Conservation (phyloP, 2,797 vertebrate species). For the Leptoclinus maculatus region DNA sequence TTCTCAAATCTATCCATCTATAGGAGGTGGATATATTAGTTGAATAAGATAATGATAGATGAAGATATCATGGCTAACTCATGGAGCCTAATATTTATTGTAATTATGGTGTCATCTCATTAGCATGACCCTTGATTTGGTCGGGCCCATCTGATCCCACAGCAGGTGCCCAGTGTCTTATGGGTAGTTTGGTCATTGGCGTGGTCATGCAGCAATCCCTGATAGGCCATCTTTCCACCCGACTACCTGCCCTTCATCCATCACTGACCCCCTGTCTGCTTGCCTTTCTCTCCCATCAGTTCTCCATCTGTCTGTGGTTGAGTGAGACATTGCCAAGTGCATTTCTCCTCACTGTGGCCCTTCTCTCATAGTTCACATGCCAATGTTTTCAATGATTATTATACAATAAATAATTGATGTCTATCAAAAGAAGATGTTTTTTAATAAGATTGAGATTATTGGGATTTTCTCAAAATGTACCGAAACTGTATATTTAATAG, state of each 20-base stretch:
- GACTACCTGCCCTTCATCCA: slow-evolving; percentile 59
- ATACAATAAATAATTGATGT: background rate
- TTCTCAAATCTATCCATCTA: background rate
- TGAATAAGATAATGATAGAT: background rate
- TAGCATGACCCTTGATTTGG: slow-evolving; percentile 38
- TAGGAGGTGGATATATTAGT: background rate
- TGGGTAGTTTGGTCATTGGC: slow-evolving; percentile 50
- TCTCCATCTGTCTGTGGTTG: slow-evolving; percentile 50
- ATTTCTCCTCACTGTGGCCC: background rate
- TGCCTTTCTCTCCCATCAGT: slow-evolving; percentile 43
- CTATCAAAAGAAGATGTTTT: background rate
- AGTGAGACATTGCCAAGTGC: slow-evolving; percentile 1
- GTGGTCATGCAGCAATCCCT: slow-evolving; percentile 26
- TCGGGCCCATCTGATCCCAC: slow-evolving; percentile 35
- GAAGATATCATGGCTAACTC: background rate
- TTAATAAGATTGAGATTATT: background rate
- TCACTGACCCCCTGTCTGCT: slow-evolving; percentile 44
- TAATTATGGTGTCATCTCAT: slow-evolving; percentile 41
- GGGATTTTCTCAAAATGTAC: background rate
- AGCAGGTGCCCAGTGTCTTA: slow-evolving; percentile 42
- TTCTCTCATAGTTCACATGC: slow-evolving; percentile 10
- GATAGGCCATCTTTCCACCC: slow-evolving; percentile 53
- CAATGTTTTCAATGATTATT: background rate
- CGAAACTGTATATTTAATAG: background rate
- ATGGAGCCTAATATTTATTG: slow-evolving; percentile 29